These are phyloP conservation scores for Moxostoma hubbsi DNA, from an alignment of 2,797 vertebrate species.

Conservation along the genomic window DNA sequence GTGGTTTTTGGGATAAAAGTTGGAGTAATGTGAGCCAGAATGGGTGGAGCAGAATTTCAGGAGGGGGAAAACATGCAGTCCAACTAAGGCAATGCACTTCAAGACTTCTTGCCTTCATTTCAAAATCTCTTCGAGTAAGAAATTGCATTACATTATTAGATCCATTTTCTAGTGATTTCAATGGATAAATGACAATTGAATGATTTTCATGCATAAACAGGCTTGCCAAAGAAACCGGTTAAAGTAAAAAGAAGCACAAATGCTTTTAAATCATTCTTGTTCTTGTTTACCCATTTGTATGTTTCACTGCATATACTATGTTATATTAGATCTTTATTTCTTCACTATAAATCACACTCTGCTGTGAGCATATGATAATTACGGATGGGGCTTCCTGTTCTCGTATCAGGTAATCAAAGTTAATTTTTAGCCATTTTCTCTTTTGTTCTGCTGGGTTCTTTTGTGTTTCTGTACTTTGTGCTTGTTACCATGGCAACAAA, in stretches of 20 bases:
- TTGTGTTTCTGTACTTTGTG: constrained; percentile 16
- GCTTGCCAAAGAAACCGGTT: background rate
- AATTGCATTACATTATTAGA: background rate
- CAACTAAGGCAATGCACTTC: background rate
- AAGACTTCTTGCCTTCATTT: background rate
- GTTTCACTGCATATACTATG: background rate
- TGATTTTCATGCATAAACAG: background rate
- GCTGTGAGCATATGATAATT: constrained; percentile 2
- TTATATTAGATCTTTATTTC: background rate
- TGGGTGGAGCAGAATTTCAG: background rate
- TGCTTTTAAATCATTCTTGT: no score
- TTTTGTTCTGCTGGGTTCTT: constrained; percentile 5
- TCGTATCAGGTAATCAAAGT: constrained; percentile 21
- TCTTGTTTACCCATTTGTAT: background rate
- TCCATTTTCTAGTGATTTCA: background rate
- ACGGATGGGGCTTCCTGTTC: constrained; percentile 9
- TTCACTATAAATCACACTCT: background rate
- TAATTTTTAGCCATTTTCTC: background rate
- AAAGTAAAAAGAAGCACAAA: background rate
- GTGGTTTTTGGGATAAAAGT: background rate
- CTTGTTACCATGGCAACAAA: background rate
- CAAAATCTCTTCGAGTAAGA: background rate
- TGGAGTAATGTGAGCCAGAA: background rate
- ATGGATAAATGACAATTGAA: background rate
- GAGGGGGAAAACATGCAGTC: background rate